A percentile compares a stretch with the other conserved stretches of the same genome.
Conservation (phyloP, 2,113 vertebrate genomes). For the Holacanthus passer region DNA sequence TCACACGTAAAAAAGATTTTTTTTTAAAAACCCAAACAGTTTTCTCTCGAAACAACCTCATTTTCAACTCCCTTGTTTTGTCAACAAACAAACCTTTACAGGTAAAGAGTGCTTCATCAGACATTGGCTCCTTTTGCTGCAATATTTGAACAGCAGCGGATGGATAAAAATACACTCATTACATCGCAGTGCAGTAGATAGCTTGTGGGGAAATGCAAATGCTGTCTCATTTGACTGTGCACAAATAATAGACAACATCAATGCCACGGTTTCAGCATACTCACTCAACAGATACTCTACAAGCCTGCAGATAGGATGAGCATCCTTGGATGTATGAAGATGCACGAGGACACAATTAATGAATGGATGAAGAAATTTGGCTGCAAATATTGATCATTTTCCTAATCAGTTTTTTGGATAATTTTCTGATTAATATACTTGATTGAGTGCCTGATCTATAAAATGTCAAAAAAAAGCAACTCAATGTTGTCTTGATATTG, state of each 20-base stretch:
- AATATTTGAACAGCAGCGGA: conserved; percentile 34
- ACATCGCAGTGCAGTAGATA: conserved; percentile 7
- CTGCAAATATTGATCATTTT: not conserved
- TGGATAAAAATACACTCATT: conserved; percentile 52
- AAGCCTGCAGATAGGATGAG: conserved; percentile 14
- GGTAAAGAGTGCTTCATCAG: conserved; percentile 3
- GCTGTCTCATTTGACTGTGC: conserved; percentile 45
- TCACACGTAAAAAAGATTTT: conserved; percentile 45
- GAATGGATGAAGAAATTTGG: not conserved
- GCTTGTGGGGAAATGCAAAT: conserved; percentile 67
- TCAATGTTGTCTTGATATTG: not conserved
- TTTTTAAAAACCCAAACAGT: too few relatives aligned
- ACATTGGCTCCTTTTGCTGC: conserved; percentile 21
- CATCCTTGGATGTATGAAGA: not conserved
- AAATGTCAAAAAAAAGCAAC: not conserved
- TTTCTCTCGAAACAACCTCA: conserved; percentile 31
- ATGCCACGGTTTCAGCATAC: conserved; percentile 24
- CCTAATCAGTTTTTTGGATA: not conserved
- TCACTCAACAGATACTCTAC: conserved; percentile 31
- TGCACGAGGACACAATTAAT: not conserved
- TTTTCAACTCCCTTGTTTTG: conserved; percentile 7
- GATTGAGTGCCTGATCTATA: not conserved
- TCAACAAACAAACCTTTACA: conserved; percentile 22
- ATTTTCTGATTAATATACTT: not conserved
- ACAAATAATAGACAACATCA: conserved; percentile 53